phyloP scores from a whole-genome alignment of 2,888 invertebrate species.

The Leuctra nigra region DNA sequence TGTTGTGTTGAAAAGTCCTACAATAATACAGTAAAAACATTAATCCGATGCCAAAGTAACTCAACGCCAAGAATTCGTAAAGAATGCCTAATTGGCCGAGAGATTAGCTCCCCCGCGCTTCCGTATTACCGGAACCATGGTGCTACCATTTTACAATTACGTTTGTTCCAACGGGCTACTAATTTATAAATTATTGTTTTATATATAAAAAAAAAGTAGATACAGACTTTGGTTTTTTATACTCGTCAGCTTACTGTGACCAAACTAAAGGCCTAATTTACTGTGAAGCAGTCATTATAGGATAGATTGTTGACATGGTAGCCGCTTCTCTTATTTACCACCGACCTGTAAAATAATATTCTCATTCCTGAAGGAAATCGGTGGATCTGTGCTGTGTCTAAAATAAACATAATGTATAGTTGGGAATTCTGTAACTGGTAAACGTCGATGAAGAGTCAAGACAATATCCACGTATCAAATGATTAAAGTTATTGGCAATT shows the following conservation, averaged over 20 bases:
- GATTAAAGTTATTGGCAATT: neutral
- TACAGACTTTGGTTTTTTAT: neutral
- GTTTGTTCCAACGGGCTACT: too few relatives aligned
- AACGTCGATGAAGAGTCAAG: neutral
- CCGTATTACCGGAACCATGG: constrained; percentile 8
- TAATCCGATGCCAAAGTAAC: constrained; percentile 30
- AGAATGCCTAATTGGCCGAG: constrained; percentile 23
- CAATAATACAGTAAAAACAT: constrained; percentile 14
- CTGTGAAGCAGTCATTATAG: constrained; percentile 17
- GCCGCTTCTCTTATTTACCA: constrained; percentile 14
- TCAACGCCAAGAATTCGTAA: constrained; percentile 26
- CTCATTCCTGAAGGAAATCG: constrained; percentile 8
- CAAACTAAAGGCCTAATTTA: constrained; percentile 17
- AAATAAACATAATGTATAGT: neutral
- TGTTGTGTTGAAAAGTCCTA: constrained; percentile 1
- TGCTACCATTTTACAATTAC: constrained; percentile 13
- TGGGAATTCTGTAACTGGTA: neutral
- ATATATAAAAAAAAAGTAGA: too few relatives aligned
- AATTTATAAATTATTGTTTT: constrained; percentile 3
- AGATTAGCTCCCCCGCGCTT: constrained; percentile 1
- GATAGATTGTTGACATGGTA: constrained; percentile 10
- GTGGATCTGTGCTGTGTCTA: constrained; percentile 12
- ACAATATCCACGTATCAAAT: neutral
- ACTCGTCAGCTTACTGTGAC: constrained; percentile 17
- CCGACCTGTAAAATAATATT: constrained; percentile 9